Evolutionary conservation across 2,113 vertebrate species (phyloP).

Genomic region (human): GRCh38 chr6:134527501-134528000

Average conservation of each 20-base stretch:
- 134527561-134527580: not conserved
- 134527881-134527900: slow-evolving; percentile 79
- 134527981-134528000: slow-evolving; percentile 70
- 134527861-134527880: slow-evolving; percentile 81
- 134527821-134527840: slow-evolving; percentile 66
- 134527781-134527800: slow-evolving; percentile 67
- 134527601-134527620: too few relatives aligned
- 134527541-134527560: not conserved
- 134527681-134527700: slow-evolving; percentile 15
- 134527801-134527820: slow-evolving; percentile 78
- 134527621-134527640: not conserved
- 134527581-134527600: rapidly evolving
- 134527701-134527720: slow-evolving; percentile 16
- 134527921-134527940: slow-evolving; percentile 78
- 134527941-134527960: slow-evolving; percentile 44
- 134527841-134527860: slow-evolving; percentile 78
- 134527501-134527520: not conserved
- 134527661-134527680: not conserved
- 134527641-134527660: not conserved
- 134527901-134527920: slow-evolving; percentile 83
- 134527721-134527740: slow-evolving; percentile 20
- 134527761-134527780: slow-evolving; percentile 60
- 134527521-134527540: not conserved
- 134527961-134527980: slow-evolving; percentile 79
- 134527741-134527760: slow-evolving; percentile 70